Conservation (phyloP, 2,113 vertebrate genomes). For the Sporophila hypoxantha region DNA sequence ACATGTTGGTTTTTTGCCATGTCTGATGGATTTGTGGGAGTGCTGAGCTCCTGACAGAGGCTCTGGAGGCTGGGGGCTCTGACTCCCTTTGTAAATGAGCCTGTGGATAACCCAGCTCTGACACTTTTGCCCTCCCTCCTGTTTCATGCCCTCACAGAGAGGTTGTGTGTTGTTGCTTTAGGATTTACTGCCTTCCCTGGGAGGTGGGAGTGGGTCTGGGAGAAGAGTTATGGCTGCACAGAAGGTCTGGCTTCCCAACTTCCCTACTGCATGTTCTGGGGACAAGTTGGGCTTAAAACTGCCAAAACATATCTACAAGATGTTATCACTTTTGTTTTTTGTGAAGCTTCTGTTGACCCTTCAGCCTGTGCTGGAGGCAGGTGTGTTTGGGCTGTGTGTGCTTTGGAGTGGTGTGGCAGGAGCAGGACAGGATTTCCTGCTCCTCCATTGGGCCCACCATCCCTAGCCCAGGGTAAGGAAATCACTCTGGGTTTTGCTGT, state of each 20-base stretch:
- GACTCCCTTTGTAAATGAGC: neutral
- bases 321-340: neutral
- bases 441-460: neutral
- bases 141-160: neutral
- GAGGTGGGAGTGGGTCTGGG: neutral
- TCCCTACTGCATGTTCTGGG: neutral
- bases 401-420: neutral
- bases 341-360: neutral
- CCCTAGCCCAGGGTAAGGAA: neutral
- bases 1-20: rapidly evolving
- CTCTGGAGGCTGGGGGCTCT: neutral
- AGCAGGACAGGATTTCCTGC: neutral
- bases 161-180: neutral
- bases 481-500: neutral
- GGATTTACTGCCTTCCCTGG: neutral
- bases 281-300: neutral
- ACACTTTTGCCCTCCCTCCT: neutral
- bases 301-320: neutral
- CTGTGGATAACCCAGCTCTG: neutral
- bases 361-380: neutral
- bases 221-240: neutral
- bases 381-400: neutral
- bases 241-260: neutral
- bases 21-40: neutral
- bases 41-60: neutral